Base-by-base conservation (phyloP, 2,797 vertebrate species). In the Apogon hyalosoma region DNA sequence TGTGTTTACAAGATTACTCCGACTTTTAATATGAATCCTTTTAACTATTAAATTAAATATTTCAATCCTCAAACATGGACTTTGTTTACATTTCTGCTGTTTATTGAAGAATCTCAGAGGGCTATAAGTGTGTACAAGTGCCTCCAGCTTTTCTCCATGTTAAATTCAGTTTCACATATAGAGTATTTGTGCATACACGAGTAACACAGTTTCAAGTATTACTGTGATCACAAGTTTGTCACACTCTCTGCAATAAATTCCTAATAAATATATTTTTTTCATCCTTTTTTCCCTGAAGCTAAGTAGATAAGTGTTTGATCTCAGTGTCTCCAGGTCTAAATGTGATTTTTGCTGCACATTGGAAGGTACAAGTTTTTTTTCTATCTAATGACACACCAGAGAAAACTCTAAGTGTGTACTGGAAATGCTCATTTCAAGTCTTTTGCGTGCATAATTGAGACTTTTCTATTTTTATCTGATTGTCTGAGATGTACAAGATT, bases 401-500 rank as follows among this genome's bases (percentile, higher is more conserved):
- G 12, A 11, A 45, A 24, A 46, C 38, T 33, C 63, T 36, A 54
- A 65, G 57, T 75, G 28, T 2, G 24, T 15, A 10, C 38, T 62
- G 10, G 10, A n/a, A 19, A 11, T 2, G 18, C 43, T 52, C 4
- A 42, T 66, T 60, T 53, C 13, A 59, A 9, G 40, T 24, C 28
- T 48, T 50, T 18, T 53, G 8, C 38, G 18, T 11, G 8, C 38
- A 7, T 47, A 68, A 51, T 10, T 31, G 1, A 4, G 11, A 54
- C 68, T 49, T 61, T n/a, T 36, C 41, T 51, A 28, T 57, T 63
- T 60, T 16, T 11, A 33, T 67, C 49, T 43, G 33, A 60, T 60
- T 57, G 43, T 60, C 55, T 40, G n/a, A 28, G 38, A 74, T 40
- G 36, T 58, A 49, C 59, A 57, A 69, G 66, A 80, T 45, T 39